Evolutionary conservation across 2,113 vertebrate species (phyloP).

Genomic region (Eubucco bourcierii): DNA sequence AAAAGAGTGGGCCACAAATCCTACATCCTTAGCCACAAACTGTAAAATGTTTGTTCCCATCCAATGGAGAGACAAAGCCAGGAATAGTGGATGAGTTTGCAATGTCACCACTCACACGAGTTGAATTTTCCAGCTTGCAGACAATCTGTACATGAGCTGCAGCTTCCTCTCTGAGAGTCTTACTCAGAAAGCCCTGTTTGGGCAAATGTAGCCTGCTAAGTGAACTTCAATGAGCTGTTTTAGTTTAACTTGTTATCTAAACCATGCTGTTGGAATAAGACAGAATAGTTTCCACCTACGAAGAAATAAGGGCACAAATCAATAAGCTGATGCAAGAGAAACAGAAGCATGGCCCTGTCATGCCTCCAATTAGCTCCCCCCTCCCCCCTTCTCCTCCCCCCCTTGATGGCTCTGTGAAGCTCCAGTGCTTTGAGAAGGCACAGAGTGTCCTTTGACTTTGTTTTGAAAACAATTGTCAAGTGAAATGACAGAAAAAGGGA

Average conservation of each 20-base stretch:
- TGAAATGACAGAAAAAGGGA: not conserved
- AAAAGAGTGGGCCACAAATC: not conserved
- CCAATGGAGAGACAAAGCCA: not conserved
- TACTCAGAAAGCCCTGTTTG: not conserved
- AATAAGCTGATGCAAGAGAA: not conserved
- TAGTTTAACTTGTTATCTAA: not conserved
- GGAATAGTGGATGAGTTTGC: not conserved
- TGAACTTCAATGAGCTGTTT: not conserved
- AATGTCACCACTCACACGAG: rapidly evolving
- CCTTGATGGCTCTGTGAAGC: not conserved
- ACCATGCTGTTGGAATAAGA: not conserved
- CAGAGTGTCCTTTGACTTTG: not conserved
- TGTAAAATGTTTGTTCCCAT: not conserved
- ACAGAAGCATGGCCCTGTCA: not conserved
- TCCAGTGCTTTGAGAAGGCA: not conserved
- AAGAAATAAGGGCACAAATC: not conserved
- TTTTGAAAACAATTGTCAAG: not conserved
- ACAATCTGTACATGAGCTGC: not conserved
- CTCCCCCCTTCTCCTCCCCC: no score
- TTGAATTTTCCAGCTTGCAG: not conserved
- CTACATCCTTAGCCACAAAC: not conserved
- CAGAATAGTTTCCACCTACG: not conserved
- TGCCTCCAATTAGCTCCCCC: not conserved
- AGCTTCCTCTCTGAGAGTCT: not conserved
- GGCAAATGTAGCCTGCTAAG: not conserved